phyloP scores from a whole-genome alignment of 2,888 invertebrate species.

The Philonicus albiceps region DNA sequence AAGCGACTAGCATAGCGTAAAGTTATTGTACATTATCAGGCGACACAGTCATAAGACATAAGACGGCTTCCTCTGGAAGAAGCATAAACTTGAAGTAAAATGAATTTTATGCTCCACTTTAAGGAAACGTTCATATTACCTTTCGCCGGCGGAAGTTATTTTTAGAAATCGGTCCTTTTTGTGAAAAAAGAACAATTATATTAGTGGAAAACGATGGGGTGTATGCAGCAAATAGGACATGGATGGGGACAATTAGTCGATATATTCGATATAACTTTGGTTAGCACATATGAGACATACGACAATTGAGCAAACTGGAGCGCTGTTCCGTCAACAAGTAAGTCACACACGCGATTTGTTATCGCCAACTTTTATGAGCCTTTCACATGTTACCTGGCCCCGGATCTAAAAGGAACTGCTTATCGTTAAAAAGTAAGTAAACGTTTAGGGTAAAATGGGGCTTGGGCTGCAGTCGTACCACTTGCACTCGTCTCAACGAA shows the following conservation, averaged over 20 bases:
- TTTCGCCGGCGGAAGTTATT: not conserved
- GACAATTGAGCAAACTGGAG: not conserved
- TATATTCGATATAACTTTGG: not conserved
- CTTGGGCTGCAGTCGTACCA: not conserved
- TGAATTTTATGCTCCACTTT: not conserved
- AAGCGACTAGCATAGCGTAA: not conserved
- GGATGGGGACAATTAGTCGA: not conserved
- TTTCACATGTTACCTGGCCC: slow-evolving; percentile 1
- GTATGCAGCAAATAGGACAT: not conserved
- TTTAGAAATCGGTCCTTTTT: not conserved
- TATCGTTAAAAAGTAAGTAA: slow-evolving; percentile 23
- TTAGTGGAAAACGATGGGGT: not conserved
- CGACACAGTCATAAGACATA: not conserved
- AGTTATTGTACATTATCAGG: slow-evolving; percentile 15
- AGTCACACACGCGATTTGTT: not conserved
- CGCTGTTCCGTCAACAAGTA: slow-evolving; percentile 14
- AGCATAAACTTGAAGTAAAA: slow-evolving; percentile 17
- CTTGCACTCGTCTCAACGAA: not conserved
- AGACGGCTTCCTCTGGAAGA: not conserved
- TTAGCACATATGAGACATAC: not conserved
- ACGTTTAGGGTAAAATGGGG: not conserved
- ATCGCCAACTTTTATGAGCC: not conserved
- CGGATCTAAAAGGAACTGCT: not conserved
- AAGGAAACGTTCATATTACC: not conserved
- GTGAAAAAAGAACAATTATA: not conserved